phyloP scores from a whole-genome alignment of 2,113 vertebrate species.

The Coregonus clupeaformis region DNA sequence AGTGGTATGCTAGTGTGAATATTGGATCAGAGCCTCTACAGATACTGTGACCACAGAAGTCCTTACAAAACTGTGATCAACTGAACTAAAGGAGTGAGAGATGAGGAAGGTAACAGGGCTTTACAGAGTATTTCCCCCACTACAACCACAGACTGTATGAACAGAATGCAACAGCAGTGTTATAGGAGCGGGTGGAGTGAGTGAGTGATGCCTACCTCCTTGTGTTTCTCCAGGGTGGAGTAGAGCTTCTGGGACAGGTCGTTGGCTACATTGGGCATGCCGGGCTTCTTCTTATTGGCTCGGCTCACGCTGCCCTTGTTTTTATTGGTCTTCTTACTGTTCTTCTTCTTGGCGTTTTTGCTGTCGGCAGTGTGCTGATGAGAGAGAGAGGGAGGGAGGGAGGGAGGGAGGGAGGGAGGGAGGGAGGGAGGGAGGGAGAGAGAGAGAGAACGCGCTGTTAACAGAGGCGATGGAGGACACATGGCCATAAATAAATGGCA shows the following conservation, averaged over 20 bases:
- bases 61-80: background rate
- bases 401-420: too few species aligned
- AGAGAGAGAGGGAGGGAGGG: too few species aligned
- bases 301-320: conserved; percentile 98
- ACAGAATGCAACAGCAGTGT: background rate
- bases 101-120: background rate
- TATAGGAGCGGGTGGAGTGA: background rate
- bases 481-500: background rate
- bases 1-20: too few species aligned
- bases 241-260: conserved; percentile 98
- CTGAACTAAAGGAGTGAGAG: background rate
- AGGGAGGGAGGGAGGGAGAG: too few species aligned
- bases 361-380: conserved; percentile 90
- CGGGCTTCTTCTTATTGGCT: conserved; percentile 98
- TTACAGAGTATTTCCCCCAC: background rate
- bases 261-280: conserved; percentile 96
- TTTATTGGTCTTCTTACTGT: conserved; percentile 99
- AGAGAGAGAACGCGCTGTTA: conserved; percentile 1
- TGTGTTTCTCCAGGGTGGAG: conserved; percentile 98
- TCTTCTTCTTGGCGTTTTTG: conserved; percentile 99
- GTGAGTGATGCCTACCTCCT: conserved; percentile 81
- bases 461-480: background rate
- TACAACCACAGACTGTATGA: too few species aligned
- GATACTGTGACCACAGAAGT: background rate
- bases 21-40: too few species aligned